Conservation (phyloP, 1,140 invertebrate genomes). For the Eupristina koningsbergeri region DNA sequence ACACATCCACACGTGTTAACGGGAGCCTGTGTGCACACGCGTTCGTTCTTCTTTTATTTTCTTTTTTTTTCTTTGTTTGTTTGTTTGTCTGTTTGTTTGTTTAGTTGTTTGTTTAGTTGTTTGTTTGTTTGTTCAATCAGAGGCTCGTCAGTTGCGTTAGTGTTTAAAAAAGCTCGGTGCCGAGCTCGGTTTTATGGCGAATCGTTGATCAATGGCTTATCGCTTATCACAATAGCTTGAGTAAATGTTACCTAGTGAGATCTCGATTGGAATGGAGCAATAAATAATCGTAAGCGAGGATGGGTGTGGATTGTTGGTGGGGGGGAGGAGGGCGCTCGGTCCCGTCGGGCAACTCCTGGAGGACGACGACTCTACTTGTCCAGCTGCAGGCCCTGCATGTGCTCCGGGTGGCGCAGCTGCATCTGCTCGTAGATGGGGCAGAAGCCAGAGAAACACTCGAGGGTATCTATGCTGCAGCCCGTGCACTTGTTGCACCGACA, state of each 20-base stretch:
- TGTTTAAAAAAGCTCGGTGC: background rate
- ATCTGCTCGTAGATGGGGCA: constrained; percentile 52
- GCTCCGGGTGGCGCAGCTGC: constrained; percentile 40
- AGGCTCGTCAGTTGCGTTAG: background rate
- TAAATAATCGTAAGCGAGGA: constrained; percentile 27
- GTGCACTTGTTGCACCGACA: constrained; percentile 72
- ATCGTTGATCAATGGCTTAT: constrained; percentile 5
- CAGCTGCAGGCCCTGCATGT: constrained; percentile 39
- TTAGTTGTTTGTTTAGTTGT: too few relatives aligned
- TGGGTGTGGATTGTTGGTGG: background rate
- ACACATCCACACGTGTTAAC: background rate
- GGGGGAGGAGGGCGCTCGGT: background rate
- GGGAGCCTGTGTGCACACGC: background rate
- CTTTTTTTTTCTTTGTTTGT: too few relatives aligned
- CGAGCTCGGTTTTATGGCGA: background rate
- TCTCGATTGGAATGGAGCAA: constrained; percentile 45
- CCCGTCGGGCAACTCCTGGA: background rate
- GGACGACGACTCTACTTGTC: constrained; percentile 20
- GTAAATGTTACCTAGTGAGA: constrained; percentile 40
- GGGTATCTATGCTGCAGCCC: constrained; percentile 71
- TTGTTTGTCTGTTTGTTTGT: too few relatives aligned
- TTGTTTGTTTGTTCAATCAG: too few relatives aligned
- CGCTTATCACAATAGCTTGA: constrained; percentile 39
- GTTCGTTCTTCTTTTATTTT: too few relatives aligned
- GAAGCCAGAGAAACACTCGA: constrained; percentile 64